Conservation (phyloP, 2,797 vertebrate genomes). For the Leptoclinus maculatus region DNA sequence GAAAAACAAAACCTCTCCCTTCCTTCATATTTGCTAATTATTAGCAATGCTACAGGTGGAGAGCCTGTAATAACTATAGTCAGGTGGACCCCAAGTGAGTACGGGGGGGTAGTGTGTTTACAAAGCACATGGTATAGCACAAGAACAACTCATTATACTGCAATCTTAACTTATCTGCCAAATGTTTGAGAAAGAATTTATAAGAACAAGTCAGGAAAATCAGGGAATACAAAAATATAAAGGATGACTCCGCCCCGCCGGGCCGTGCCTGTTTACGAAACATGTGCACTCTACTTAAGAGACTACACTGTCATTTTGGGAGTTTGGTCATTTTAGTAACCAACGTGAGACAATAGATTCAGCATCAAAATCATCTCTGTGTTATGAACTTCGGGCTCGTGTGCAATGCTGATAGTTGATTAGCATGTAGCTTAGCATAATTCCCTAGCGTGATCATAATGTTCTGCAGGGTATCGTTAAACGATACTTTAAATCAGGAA, state of each 20-base stretch:
- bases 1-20: slow-evolving; percentile 42
- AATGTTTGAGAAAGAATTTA: slow-evolving; percentile 57
- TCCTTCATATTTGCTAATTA: slow-evolving; percentile 12
- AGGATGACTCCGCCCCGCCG: slow-evolving; percentile 1
- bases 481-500: neutral
- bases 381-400: neutral
- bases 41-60: slow-evolving; percentile 44
- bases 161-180: slow-evolving; percentile 69
- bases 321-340: slow-evolving; percentile 27
- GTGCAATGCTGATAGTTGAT: neutral
- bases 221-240: slow-evolving; percentile 49
- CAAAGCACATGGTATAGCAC: slow-evolving; percentile 69
- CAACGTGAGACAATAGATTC: neutral
- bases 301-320: slow-evolving; percentile 7
- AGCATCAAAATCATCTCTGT: neutral
- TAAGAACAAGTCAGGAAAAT: slow-evolving; percentile 48
- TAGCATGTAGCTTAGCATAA: slow-evolving; percentile 1
- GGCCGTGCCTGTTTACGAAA: slow-evolving; percentile 36
- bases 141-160: slow-evolving; percentile 59
- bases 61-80: slow-evolving; percentile 12
- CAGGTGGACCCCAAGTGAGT: slow-evolving; percentile 11
- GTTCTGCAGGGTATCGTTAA: neutral
- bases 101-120: slow-evolving; percentile 55
- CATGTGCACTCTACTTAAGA: neutral
- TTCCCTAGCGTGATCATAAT: neutral